Conservation (phyloP, 1,140 invertebrate species). For the Pinna nobilis region DNA sequence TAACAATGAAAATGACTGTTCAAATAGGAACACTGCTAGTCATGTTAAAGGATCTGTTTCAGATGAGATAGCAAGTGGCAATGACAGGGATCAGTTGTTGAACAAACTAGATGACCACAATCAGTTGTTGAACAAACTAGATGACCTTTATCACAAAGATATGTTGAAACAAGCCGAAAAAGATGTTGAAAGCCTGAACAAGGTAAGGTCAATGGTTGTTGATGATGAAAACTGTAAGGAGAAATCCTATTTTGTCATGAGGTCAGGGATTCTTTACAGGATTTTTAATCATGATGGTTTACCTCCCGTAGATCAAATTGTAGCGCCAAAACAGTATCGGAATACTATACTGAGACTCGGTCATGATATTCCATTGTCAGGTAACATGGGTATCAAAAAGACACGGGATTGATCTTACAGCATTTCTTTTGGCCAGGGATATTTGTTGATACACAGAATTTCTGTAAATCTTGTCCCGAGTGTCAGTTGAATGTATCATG, state of each 20-base stretch:
- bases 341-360: background rate
- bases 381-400: conserved; percentile 10
- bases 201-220: no score
- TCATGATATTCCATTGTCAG: conserved; percentile 10
- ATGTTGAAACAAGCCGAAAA: no score
- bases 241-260: conserved; percentile 10
- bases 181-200: no score
- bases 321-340: conserved; percentile 1
- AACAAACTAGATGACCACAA: background rate
- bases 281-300: background rate
- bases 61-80: background rate
- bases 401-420: conserved; percentile 9
- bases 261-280: conserved; percentile 5
- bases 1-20: background rate
- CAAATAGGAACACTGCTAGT: background rate
- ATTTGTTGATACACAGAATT: background rate
- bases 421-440: conserved; percentile 20
- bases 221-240: background rate
- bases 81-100: background rate
- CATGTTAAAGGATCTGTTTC: no score
- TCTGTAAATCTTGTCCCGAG: conserved; percentile 1
- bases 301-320: background rate
- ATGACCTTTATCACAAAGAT: background rate
- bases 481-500: background rate
- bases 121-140: background rate